Base-by-base conservation (phyloP, 1,140 invertebrate genomes). In the Aphelinus atriplicis region DNA sequence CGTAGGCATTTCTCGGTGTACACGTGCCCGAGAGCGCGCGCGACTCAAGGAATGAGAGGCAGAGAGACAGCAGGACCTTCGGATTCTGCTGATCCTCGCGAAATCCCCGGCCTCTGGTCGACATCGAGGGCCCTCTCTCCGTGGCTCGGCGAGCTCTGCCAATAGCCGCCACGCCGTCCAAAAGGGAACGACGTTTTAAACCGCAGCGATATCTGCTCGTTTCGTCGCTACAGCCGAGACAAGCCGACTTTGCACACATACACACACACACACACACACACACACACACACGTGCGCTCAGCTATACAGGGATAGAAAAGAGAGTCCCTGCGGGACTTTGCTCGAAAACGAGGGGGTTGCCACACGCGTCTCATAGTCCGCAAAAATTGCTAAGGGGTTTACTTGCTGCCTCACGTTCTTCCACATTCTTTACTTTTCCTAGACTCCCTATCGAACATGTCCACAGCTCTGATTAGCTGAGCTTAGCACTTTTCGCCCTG, bases 201-300 rank as follows among this genome's bases (percentile, higher is more conserved):
- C 83, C 85, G 83, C 85, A 86, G 81, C 84, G 81, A 86, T 87
- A 86, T 87, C 82, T 80, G 81, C 83, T 82, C 81, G 79, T 83
- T 87, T 78, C 80, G 78, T 26, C 46, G 77, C 69, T 73, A 73
- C 75, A 79, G 78, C 77, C 77, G 77, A 83, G 84, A 80, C 82
- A 79, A 82, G 79, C 78, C 78, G 71, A 63, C 73, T 74, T 67
- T 72, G 78, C 76, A 79, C 75, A 53, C 71, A 58, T 77, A 51
- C 50, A 7, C 43, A 53, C n/a, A 63, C 26, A 46, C 3, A 26
- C 26, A 51, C 50, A 7, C 43, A 53, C n/a, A 63, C 26, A 46
- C 3, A 26, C 26, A 26, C 26, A 26, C 26, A 26, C 26, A 26
- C 26, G 26, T 26, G 26, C 26, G 26, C 26, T 26, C 26, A 26